These are phyloP conservation scores for Mesocentrotus franciscanus DNA, from an alignment of 53 echinoderm and acorn worm genomes.

Conservation along the genomic window DNA sequence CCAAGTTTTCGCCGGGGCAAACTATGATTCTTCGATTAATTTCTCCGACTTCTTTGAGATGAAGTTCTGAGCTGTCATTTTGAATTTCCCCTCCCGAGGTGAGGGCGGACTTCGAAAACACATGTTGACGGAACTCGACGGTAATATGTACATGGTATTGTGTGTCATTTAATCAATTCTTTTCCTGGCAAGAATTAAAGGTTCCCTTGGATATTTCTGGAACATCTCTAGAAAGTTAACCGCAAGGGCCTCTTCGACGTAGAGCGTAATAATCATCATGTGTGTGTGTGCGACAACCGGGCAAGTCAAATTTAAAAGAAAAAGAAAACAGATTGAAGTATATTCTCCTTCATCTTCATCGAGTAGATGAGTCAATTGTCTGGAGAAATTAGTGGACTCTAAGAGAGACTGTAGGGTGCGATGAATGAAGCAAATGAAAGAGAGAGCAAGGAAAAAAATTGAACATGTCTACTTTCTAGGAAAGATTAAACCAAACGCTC, in stretches of 20 bases:
- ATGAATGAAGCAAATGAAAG: neutral
- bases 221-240: neutral
- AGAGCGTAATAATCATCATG: neutral
- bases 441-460: neutral
- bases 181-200: constrained; percentile 62
- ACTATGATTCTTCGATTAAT: constrained; percentile 57
- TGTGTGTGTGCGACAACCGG: neutral
- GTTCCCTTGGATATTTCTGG: neutral
- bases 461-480: too few species aligned
- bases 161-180: constrained; percentile 63
- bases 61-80: constrained; percentile 61
- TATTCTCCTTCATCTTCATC: neutral
- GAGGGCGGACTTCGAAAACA: constrained; percentile 56
- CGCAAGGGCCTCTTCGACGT: neutral
- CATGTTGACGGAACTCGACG: constrained; percentile 61
- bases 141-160: constrained; percentile 68
- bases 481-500: too few species aligned
- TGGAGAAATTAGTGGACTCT: neutral
- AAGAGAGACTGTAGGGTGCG: neutral
- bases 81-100: constrained; percentile 35
- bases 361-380: neutral
- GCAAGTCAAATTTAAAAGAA: neutral
- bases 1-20: constrained; percentile 41
- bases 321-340: neutral
- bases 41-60: constrained; percentile 34